Conservation (phyloP, 2,888 invertebrate genomes). For the Oligia strigilis region DNA sequence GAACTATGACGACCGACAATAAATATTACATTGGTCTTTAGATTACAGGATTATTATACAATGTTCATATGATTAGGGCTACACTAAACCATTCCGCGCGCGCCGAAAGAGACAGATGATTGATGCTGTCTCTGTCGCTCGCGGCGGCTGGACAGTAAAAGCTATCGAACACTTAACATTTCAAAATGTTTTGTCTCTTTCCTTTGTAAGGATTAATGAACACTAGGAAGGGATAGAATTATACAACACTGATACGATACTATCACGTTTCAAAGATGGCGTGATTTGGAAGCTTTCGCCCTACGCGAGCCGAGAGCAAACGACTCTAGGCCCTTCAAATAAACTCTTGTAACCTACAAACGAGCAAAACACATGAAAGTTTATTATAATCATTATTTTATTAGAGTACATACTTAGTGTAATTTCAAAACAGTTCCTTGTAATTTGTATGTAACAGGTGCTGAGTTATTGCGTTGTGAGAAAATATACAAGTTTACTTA, state of each 20-base stretch:
- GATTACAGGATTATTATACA: conserved; percentile 66
- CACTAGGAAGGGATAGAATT: conserved; percentile 64
- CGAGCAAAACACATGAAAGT: conserved; percentile 43
- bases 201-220: conserved; percentile 61
- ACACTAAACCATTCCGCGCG: conserved; percentile 31
- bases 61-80: conserved; percentile 57
- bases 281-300: conserved; percentile 43
- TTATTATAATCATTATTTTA: conserved; percentile 18
- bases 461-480: conserved; percentile 29
- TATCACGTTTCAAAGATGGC: conserved; percentile 45
- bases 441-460: conserved; percentile 56
- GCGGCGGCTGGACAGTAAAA: conserved; percentile 46
- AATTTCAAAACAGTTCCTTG: conserved; percentile 28
- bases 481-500: conserved; percentile 39
- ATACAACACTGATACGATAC: conserved; percentile 52
- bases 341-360: conserved; percentile 44
- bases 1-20: conserved; percentile 62
- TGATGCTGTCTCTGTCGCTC: conserved; percentile 21
- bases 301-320: conserved; percentile 2
- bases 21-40: conserved; percentile 69
- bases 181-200: conserved; percentile 57
- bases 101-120: conserved; percentile 18
- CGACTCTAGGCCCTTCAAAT: not conserved
- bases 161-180: conserved; percentile 62
- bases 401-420: conserved; percentile 5